phyloP scores from a whole-genome alignment of 92 coral and sea anemone genomes.

The Metridium senile region DNA sequence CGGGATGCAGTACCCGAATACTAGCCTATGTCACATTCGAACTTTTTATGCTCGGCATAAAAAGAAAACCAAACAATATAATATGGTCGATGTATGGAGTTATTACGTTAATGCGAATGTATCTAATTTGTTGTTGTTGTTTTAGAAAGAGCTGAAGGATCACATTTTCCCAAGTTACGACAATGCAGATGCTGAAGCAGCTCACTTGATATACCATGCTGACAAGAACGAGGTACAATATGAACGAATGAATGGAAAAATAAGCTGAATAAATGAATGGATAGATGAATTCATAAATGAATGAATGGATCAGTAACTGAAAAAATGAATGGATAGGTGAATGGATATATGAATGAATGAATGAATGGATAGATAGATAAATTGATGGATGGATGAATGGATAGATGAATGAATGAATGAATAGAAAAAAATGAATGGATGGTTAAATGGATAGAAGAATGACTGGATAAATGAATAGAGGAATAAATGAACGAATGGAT shows the following conservation, averaged over 20 bases:
- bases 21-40: no score
- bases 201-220: conserved; percentile 73
- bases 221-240: conserved; percentile 67
- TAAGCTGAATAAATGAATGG: neutral
- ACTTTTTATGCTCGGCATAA: no score
- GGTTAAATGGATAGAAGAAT: no score
- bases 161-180: conserved; percentile 79
- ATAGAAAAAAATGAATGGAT: no score
- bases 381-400: neutral
- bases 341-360: neutral
- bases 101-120: neutral
- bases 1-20: no score
- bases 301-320: neutral
- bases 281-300: neutral
- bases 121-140: neutral
- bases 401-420: no score
- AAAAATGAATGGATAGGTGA: neutral
- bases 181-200: conserved; percentile 64
- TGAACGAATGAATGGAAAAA: neutral
- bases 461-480: neutral
- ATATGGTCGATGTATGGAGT: neutral
- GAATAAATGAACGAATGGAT: neutral
- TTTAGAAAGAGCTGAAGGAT: conserved; percentile 81
- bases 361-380: neutral
- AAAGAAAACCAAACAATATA: no score